Evolutionary conservation across 2,113 vertebrate species (phyloP), one percentile per base, ranked within the genome.

Genomic region (Sarotherodon lohbergeri): DNA sequence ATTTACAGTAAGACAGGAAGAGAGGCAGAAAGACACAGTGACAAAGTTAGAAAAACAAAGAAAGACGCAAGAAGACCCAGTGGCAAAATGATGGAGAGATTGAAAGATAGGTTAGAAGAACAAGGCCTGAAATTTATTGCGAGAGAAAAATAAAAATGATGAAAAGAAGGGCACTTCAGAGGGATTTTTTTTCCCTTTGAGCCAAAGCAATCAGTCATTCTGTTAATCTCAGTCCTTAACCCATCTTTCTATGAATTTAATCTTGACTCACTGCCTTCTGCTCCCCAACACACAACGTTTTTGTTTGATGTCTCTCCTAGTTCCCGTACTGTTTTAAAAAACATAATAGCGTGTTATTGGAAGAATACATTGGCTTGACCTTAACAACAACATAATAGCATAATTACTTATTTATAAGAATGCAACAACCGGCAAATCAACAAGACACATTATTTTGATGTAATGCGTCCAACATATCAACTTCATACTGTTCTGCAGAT

Each of bases 131-230:
- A 93, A 94, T 89, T 82, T 68, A 89, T 78, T 80, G 59, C 54
- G 24, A 82, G 12, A 82, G 84, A 55, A 71, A 89, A 90, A 91
- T 86, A 84, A 92, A 89, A 86, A 86, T 88, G 89, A 94, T 95
- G 93, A 94, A 92, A 94, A 95, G 93, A 93, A 93, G 89, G 93
- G 79, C 78, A 88, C 89, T 88, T 86, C 55, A 19, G 76, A 84
- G 90, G 86, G 91, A 86, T 86, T 59, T 90, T 86, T 86, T 86
- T 0, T 7, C 7, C 7, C 10, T 80, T 88, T 83, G 78, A 80
- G 83, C 55, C n/a, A 78, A 41, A 41, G 11, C 83, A 91, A 92
- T 96, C 95, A 94, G 92, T 96, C 94, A 92, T 90, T 92, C 83
- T 86, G 92, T 96, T 93, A 92, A 94, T 94, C 94, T 91, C 85